Evolutionary conservation across 2,888 invertebrate species (phyloP), one percentile per base, ranked within the genome.

Genomic region (Polyploca ridens): DNA sequence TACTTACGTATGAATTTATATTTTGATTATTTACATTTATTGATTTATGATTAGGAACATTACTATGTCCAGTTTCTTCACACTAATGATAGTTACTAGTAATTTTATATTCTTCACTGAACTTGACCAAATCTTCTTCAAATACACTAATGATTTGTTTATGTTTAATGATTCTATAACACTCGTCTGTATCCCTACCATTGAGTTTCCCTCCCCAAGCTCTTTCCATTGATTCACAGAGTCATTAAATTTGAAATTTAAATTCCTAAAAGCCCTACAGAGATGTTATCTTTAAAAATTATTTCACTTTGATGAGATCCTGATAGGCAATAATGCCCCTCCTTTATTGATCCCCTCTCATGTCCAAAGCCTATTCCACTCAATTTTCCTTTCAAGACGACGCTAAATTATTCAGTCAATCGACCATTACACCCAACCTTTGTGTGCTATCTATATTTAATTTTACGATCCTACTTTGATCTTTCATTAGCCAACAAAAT

Each of bases 331-430:
- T 41, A 41, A 44, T 61, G 60, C 38, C 60, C 5, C 58, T 38
- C 61, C 6, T 41, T 41, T 44, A 38, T 60, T 60, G 41, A 61
- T 61, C 61, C 46, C 46, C 61, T 66, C 65, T 58, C 61, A 65
- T 64, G 64, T 62, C 33, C 49, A 44, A 66, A 70, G 61, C 61
- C 41, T 61, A 38, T 38, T 41, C n/a, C 61, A 61, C 41, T 41
- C 67, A 66, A 74, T 70, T 70, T 70, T 66, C 66, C 69, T 65
- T 68, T 69, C 58, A 64, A 75, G 78, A 73, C 73, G 67, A 71
- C 64, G 69, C 63, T 79, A 71, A 81, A 76, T 74, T 74, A 81
- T 79, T 78, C 76, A 76, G 27, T 66, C 63, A 60, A 67, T 70
- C 67, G 68, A 64, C 70, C 63, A 60, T 66, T 63, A 58, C 41